Evolutionary conservation across 2,113 vertebrate species (phyloP).

Genomic region (Eolophus roseicapilla): DNA sequence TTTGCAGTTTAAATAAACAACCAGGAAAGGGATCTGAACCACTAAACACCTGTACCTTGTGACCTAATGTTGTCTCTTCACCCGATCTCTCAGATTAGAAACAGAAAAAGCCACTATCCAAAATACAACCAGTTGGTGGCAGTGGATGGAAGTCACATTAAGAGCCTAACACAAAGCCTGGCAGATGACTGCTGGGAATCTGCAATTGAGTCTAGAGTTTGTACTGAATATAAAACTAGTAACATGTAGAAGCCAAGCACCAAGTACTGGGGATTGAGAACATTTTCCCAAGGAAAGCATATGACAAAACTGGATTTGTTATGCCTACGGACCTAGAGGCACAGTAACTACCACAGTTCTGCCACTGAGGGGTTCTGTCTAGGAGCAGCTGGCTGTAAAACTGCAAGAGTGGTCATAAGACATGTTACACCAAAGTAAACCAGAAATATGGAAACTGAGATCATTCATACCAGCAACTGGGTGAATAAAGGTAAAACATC

Average conservation of each 20-base stretch:
- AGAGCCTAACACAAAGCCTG: neutral
- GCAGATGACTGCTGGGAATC: neutral
- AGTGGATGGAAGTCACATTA: neutral
- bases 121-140: neutral
- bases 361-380: neutral
- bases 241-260: neutral
- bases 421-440: neutral
- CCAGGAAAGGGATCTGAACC: neutral
- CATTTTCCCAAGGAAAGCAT: neutral
- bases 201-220: neutral
- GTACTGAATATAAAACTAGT: neutral
- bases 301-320: neutral
- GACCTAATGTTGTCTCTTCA: neutral
- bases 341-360: neutral
- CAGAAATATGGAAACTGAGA: neutral
- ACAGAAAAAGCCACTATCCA: neutral
- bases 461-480: conserved; percentile 78
- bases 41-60: neutral
- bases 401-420: neutral
- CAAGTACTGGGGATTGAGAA: neutral
- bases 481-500: conserved; percentile 62
- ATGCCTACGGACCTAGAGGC: neutral
- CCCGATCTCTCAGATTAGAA: no score
- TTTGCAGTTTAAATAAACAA: neutral
- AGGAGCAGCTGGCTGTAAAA: neutral